A percentile compares a stretch with the other conserved stretches of the same genome.
Evolutionary conservation across 2,797 vertebrate genomes (phyloP).

Genomic region (Echiichthys vipera): DNA sequence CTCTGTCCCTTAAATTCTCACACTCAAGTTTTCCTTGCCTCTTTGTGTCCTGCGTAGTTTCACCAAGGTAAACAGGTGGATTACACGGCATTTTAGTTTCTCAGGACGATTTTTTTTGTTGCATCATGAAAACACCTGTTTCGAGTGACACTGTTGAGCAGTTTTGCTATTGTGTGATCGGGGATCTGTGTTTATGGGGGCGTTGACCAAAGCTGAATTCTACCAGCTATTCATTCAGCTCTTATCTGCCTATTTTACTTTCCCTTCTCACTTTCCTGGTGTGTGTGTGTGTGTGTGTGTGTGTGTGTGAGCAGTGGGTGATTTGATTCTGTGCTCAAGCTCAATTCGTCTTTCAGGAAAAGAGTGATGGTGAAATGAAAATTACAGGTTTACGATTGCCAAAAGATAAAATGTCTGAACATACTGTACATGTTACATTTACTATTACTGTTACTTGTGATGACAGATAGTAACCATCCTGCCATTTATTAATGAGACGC

Average conservation of each 20-base stretch:
- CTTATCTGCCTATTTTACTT: slow-evolving; percentile 54
- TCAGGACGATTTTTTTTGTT: slow-evolving; percentile 19
- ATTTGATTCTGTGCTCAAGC: slow-evolving; percentile 4
- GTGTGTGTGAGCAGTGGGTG: neutral
- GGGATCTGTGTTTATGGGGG: slow-evolving; percentile 41
- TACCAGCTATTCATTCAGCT: slow-evolving; percentile 62
- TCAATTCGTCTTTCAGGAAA: slow-evolving; percentile 29
- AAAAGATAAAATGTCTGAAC: slow-evolving; percentile 10
- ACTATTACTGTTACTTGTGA: neutral
- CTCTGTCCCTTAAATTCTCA: slow-evolving; percentile 15
- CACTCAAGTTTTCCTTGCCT: too few relatives aligned
- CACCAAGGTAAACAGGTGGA: slow-evolving; percentile 46
- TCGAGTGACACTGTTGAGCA: slow-evolving; percentile 52
- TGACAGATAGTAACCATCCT: neutral
- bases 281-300: neutral
- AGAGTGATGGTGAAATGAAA: neutral
- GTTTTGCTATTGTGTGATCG: slow-evolving; percentile 54
- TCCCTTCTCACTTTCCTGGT: slow-evolving; percentile 55
- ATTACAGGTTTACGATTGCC: slow-evolving; percentile 13
- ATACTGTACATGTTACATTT: neutral
- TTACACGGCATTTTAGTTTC: slow-evolving; percentile 27
- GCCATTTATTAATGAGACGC: neutral
- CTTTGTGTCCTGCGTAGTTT: slow-evolving; percentile 25
- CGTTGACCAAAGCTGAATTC: slow-evolving; percentile 48
- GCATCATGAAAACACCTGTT: slow-evolving; percentile 24